Evolutionary conservation across 2,888 invertebrate genomes (phyloP), one percentile per base, ranked within the genome.

Genomic region (Ypsolopha sequella): DNA sequence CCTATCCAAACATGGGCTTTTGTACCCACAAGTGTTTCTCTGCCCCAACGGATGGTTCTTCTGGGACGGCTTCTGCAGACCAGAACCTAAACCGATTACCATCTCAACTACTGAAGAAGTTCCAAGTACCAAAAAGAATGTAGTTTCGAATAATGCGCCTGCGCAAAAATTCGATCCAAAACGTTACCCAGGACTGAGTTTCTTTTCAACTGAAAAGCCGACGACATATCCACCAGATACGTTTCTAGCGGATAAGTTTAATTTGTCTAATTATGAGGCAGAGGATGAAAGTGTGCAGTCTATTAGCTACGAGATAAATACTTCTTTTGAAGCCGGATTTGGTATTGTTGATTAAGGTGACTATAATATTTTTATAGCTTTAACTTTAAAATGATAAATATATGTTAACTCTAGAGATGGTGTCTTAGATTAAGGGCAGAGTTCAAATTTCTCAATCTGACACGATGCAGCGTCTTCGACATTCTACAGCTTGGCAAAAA

Each of bases 31-130:
- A 60, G 58, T 86, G 14, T 84, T 86, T 61, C 71, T 85, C 44
- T 86, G 86, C 45, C 86, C 86, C 0, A 75, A 84, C 51, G 86
- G 86, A 7, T 84, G 80, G 80, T 69, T 63, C 56, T 85, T 80
- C 61, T 72, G 69, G 63, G 71, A 70, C 1, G 76, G 74, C 1
- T 84, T 69, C 61, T 86, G 86, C 50, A 69, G 69, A 11, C 74
- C 79, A 11, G 36, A 44, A 41, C 6, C 50, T 34, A 48, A 9
- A 7, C 44, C 39, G 36, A 45, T 7, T 24, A 41, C 11, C n/a
- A 14, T 14, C 36, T 13, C 33, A 4, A 35, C 46, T 3, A 48
- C 52, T 6, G 8, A 33, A 10, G 10, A 36, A 7, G 38, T 36
- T 34, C 36, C 44, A 1, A 51, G 36, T 53, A 41, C 9, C 44